Percentiles rank a stretch among this genome's conserved stretches.
phyloP scores from a whole-genome alignment of 2,113 vertebrate species.

The Corythaixoides concolor region DNA sequence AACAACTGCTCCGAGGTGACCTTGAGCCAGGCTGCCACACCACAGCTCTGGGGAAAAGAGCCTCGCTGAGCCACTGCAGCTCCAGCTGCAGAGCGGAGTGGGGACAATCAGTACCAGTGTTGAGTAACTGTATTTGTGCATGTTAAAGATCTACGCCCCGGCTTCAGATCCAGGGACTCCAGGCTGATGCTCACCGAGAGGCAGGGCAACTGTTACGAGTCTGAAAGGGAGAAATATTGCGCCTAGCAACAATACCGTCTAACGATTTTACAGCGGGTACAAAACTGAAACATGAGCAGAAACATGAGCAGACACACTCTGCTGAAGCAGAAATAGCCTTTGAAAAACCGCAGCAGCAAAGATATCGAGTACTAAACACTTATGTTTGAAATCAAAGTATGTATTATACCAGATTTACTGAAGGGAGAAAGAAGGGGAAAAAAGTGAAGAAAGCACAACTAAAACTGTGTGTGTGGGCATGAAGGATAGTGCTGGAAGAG shows the following conservation, averaged over 20 bases:
- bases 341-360: background rate
- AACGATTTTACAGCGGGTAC: background rate
- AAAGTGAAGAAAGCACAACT: background rate
- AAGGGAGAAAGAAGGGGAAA: background rate
- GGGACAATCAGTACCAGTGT: background rate
- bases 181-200: accelerated
- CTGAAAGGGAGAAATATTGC: background rate
- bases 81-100: background rate
- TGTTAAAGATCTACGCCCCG: background rate
- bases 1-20: background rate
- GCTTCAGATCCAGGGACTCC: accelerated
- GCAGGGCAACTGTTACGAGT: background rate
- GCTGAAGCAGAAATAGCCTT: background rate
- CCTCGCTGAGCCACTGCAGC: background rate
- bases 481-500: background rate
- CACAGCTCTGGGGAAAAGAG: background rate
- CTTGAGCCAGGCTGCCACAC: background rate
- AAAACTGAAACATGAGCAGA: background rate
- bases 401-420: background rate
- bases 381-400: background rate
- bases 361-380: background rate
- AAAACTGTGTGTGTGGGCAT: background rate
- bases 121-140: background rate
- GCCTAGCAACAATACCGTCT: background rate
- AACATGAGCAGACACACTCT: background rate